These are phyloP conservation scores for Acleris laterana DNA, from an alignment of 2,888 invertebrate genomes.

Conservation along the genomic window DNA sequence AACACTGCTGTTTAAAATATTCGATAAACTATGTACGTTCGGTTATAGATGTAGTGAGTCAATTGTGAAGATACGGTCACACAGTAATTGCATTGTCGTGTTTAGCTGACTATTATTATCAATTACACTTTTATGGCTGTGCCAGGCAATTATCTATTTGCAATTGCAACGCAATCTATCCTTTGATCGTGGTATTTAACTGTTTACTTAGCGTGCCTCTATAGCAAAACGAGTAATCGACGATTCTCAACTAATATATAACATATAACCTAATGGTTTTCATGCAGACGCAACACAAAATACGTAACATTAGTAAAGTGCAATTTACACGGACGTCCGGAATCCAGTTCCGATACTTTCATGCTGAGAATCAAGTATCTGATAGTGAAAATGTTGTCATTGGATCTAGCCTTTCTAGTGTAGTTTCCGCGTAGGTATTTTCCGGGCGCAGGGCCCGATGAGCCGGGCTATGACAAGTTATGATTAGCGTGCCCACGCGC, in stretches of 20 bases:
- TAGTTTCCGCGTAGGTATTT: constrained; percentile 40
- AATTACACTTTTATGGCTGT: constrained; percentile 24
- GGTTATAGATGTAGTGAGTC: constrained; percentile 2
- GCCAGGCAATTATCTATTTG: constrained; percentile 29
- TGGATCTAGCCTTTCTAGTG: constrained; percentile 31
- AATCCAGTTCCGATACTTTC: neutral
- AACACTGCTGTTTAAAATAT: too few relatives aligned
- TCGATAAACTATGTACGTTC: too few relatives aligned
- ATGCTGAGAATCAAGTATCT: neutral
- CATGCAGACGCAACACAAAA: too few relatives aligned
- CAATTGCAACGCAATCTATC: constrained; percentile 21
- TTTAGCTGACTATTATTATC: constrained; percentile 22
- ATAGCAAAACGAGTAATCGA: neutral
- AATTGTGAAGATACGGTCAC: constrained; percentile 12
- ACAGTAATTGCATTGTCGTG: constrained; percentile 25
- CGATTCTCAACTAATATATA: neutral
- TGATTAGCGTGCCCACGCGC: constrained; percentile 76
- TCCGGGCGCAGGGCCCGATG: constrained; percentile 57
- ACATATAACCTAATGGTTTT: too few relatives aligned
- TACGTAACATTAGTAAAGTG: neutral
- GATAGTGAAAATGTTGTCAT: constrained; percentile 31
- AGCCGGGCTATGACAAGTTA: constrained; percentile 60
- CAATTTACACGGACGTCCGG: neutral
- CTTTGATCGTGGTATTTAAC: constrained; percentile 1
- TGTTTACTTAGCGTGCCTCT: constrained; percentile 5